These are phyloP conservation scores for Coregonus suidteri DNA, from an alignment of 2,797 vertebrate genomes.

Conservation along the genomic window DNA sequence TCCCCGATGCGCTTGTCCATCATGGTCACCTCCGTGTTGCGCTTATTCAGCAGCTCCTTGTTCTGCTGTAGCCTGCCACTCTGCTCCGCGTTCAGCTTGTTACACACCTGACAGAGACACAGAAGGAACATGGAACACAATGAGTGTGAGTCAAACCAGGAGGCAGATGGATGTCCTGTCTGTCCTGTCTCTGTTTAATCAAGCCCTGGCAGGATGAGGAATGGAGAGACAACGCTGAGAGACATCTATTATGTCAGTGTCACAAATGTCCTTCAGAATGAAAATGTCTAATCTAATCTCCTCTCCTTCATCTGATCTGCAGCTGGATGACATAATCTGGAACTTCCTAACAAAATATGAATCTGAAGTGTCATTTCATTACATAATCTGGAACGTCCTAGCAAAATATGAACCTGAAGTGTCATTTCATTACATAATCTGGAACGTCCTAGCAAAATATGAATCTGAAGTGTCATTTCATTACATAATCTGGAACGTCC, in stretches of 20 bases:
- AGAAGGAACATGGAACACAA: background rate
- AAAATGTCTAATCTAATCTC: constrained; percentile 1
- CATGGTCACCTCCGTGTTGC: constrained; percentile 92
- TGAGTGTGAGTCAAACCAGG: background rate
- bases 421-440: background rate
- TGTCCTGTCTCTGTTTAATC: background rate
- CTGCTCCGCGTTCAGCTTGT: constrained; percentile 96
- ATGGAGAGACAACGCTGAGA: background rate
- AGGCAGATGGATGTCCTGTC: background rate
- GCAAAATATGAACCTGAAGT: too few species aligned
- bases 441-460: too few species aligned
- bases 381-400: background rate
- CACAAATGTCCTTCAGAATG: background rate
- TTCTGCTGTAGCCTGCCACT: constrained; percentile 91
- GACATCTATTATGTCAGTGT: background rate
- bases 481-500: too few species aligned
- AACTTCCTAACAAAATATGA: background rate
- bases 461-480: too few species aligned
- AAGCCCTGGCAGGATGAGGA: background rate
- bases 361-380: background rate
- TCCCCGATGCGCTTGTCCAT: constrained; percentile 95
- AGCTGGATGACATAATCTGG: background rate
- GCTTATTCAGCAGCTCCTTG: constrained; percentile 93
- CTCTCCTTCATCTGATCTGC: background rate
- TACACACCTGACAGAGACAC: constrained; percentile 79